Conservation (phyloP, 2,888 invertebrate species). For the Phanerotoma sp. region DNA sequence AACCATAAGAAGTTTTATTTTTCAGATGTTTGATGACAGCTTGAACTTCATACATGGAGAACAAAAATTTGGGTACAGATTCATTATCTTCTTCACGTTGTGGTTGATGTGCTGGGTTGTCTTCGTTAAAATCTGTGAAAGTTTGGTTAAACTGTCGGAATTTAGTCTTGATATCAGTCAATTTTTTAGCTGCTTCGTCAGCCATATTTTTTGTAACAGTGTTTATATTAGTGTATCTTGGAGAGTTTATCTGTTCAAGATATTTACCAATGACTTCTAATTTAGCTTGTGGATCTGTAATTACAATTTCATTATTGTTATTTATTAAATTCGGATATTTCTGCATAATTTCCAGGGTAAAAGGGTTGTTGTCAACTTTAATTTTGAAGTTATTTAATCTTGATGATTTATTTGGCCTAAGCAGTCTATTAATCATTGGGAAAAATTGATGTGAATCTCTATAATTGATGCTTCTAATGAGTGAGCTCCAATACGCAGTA, state of each 20-base stretch:
- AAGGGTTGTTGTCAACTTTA: neutral
- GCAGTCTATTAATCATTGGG: neutral
- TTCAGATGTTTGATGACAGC: neutral
- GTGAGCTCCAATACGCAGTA: neutral
- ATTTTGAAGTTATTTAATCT: neutral
- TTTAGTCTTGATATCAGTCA: neutral
- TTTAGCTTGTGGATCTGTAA: neutral
- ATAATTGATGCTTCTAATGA: neutral
- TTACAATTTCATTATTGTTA: neutral
- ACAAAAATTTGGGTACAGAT: neutral
- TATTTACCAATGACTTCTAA: neutral
- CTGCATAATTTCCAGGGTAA: neutral
- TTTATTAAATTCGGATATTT: neutral
- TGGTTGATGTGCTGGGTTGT: constrained; percentile 4
- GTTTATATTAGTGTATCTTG: constrained; percentile 14
- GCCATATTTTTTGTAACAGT: neutral
- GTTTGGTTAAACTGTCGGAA: neutral
- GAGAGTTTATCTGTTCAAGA: neutral
- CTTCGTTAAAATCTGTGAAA: neutral
- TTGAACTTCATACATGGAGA: neutral
- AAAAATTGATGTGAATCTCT: neutral
- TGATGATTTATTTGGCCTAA: neutral
- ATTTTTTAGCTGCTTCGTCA: neutral
- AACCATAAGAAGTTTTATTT: constrained; percentile 14
- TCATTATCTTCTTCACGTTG: neutral